Base-by-base conservation (phyloP, 1,140 invertebrate genomes). In the Saccostrea echinata region DNA sequence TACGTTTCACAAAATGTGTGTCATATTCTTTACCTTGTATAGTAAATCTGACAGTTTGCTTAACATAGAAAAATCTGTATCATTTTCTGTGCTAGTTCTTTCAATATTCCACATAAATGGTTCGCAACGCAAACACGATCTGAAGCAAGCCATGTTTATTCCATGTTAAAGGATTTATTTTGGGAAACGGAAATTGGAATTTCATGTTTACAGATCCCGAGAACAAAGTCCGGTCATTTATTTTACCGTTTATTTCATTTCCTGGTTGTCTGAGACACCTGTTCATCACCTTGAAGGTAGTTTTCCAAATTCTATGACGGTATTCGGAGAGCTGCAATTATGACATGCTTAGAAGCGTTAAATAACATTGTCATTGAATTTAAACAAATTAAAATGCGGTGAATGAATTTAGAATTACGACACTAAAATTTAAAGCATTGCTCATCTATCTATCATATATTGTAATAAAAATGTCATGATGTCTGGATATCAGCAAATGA, bases 81-180 rank as follows among this genome's bases (percentile, higher is more conserved):
- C 43, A 43, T 9, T 43, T 2, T 43, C 1, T 9, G 4, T 43
- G 4, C 43, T 43, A 76, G 33, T 33, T 76, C 68, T 76, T 64
- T 76, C 68, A 35, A 33, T 33, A 30, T 30, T 76, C 27, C 68
- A 33, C 68, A 76, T 33, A 27, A 76, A 76, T 76, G 68, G 68
- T 76, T 27, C 24, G 27, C 68, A 13, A 30, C 18, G 12, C 27
- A 76, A 76, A 76, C 27, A 12, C 24, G 68, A 30, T 13, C 27
- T 30, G 68, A 76, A 76, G 27, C 30, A 13, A 76, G 27, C 27
- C 68, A 76, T 76, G 68, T 76, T 30, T 30, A 16, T 13, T 11
- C 30, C 24, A 21, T 76, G 68, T 76, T 76, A 3, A 3, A 18
- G 0, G 68, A 30, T 12, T 33, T 76, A 76, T 76, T 76, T 30